Percentiles rank a stretch among this genome's conserved stretches.
phyloP scores from a whole-genome alignment of 2,113 vertebrate species.

The Passer montanus region DNA sequence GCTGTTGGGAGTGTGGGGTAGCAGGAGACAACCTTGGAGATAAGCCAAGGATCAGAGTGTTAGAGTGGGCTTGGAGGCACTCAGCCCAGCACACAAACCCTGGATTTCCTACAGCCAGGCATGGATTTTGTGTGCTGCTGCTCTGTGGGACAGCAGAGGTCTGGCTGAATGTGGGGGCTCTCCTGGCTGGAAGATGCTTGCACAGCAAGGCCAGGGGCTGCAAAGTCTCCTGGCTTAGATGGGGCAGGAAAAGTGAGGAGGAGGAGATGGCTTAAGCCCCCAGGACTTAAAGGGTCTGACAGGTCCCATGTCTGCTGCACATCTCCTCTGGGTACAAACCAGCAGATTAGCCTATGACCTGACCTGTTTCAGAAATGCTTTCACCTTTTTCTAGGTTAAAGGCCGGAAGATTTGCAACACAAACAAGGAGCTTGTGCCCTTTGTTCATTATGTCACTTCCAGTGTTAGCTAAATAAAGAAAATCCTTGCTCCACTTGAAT shows the following conservation, averaged over 20 bases:
- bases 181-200: not conserved
- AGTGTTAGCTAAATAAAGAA: conserved; percentile 47
- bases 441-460: conserved; percentile 31
- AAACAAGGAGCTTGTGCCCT: conserved; percentile 34
- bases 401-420: conserved; percentile 11
- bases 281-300: not conserved
- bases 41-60: not conserved
- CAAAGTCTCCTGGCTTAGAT: not conserved
- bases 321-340: not conserved
- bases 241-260: not conserved
- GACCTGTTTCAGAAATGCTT: not conserved
- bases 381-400: not conserved
- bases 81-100: not conserved
- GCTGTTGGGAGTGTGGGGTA: not conserved
- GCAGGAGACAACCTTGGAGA: not conserved
- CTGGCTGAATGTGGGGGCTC: not conserved
- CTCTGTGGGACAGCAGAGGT: not conserved
- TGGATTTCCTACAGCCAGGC: not conserved
- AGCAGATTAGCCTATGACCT: not conserved
- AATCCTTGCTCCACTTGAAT: conserved; percentile 28
- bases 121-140: not conserved
- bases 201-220: not conserved
- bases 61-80: accelerated
- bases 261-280: not conserved
- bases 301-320: not conserved